Base-by-base conservation (phyloP, 2,113 vertebrate species). In the Thymallus thymallus region DNA sequence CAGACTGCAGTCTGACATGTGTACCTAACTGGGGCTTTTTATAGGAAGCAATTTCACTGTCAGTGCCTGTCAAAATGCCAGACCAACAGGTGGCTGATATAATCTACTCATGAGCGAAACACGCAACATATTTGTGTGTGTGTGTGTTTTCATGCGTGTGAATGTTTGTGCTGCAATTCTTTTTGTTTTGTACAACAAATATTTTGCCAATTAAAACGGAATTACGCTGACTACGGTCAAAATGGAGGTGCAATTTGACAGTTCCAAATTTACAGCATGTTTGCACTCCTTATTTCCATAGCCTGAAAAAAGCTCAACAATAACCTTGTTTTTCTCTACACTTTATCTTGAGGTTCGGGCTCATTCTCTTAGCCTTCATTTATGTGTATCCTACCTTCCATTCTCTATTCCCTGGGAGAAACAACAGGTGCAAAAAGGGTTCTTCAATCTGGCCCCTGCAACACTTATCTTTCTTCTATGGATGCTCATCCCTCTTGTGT, bases 21-120 rank as follows among this genome's bases (percentile, higher is more conserved):
- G 60, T 35, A 78, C 70, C 71, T 60, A 74, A 77, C 64, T 68
- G 41, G 62, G 62, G 5, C 60, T 60, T 80, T 73, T 26, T 60
- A 76, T 26, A 68, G 81, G 68, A 79, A 71, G 72, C 71, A 63
- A 69, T 80, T 85, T 84, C 74, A 78, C 73, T 46, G 75, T 71
- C 66, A 77, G 71, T 22, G 55, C 1, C 82, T 87, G 83, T 86
- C 86, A 88, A 73, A 80, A 82, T 76, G 83, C 79, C 86, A 86
- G 69, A 72, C 69, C 86, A 86, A 87, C 88, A 92, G 90, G 86
- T 90, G 88, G 86, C 86, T 84, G 87, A 87, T 89, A 80, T 83
- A 82, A 87, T 85, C 81, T 55, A 73, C 56, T 73, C 65, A 1
- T 69, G 58, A 18, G 58, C 16, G n/a, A 7, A 10, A 10, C 7